These are phyloP conservation scores for Polyploca ridens DNA, from an alignment of 2,888 invertebrate genomes.

Conservation along the genomic window DNA sequence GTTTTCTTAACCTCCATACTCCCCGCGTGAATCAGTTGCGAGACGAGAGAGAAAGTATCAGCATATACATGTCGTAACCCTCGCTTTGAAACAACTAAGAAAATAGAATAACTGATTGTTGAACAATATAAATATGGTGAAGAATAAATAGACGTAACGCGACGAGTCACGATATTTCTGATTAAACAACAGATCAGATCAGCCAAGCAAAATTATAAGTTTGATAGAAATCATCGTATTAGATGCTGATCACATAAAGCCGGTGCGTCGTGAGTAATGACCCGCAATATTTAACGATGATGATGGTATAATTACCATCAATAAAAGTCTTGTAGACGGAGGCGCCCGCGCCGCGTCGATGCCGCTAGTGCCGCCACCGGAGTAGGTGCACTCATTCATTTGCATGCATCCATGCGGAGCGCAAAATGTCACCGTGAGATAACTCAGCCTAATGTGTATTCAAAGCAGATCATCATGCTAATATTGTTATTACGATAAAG, in stretches of 20 bases:
- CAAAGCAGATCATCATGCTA: conserved; percentile 65
- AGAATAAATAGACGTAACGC: neutral
- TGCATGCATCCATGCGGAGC: conserved; percentile 48
- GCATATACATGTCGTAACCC: conserved; percentile 69
- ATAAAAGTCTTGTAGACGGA: conserved; percentile 20
- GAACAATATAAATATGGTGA: neutral
- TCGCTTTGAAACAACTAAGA: conserved; percentile 63
- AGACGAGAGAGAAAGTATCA: conserved; percentile 76
- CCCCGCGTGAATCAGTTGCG: conserved; percentile 66
- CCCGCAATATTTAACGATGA: conserved; percentile 11
- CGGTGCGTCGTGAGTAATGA: conserved; percentile 11
- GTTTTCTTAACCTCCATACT: conserved; percentile 81
- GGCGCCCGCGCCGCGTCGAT: neutral
- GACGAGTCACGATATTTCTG: neutral
- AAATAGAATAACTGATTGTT: conserved; percentile 49
- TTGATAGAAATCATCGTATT: conserved; percentile 2
- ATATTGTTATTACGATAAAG: conserved; percentile 71
- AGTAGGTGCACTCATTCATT: conserved; percentile 29
- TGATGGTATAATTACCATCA: conserved; percentile 20
- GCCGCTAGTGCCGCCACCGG: conserved; percentile 15
- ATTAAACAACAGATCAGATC: conserved; percentile 4
- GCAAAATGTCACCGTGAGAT: conserved; percentile 47
- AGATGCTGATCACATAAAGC: conserved; percentile 8
- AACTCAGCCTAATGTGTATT: conserved; percentile 53
- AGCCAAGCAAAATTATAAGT: conserved; percentile 1